Percentiles rank a stretch among this genome's conserved stretches.
These are phyloP conservation scores for Atrichornis clamosus DNA, from an alignment of 2,113 vertebrate species.

Conservation along the genomic window DNA sequence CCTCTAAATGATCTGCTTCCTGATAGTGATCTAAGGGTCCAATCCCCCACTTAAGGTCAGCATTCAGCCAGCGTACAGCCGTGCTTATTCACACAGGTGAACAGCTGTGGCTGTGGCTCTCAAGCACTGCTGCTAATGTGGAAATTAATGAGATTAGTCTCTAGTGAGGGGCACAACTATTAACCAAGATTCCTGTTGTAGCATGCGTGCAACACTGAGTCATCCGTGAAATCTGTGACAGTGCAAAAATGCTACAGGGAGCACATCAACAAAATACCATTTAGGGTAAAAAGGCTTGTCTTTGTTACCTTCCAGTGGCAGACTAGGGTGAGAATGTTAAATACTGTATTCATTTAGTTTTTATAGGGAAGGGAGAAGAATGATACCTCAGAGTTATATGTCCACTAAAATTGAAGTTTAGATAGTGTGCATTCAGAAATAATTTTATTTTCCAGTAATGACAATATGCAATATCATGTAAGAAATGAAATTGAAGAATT, in stretches of 20 bases:
- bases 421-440: slow-evolving; percentile 69
- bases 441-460: slow-evolving; percentile 69
- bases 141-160: neutral
- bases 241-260: neutral
- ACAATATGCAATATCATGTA: slow-evolving; percentile 68
- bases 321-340: slow-evolving; percentile 8
- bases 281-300: neutral
- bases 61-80: neutral
- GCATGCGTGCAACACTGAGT: neutral
- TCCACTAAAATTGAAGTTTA: slow-evolving; percentile 67
- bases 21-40: neutral
- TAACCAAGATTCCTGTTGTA: neutral
- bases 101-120: neutral
- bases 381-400: slow-evolving; percentile 31
- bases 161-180: neutral
- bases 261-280: rapidly evolving
- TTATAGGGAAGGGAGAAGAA: slow-evolving; percentile 20
- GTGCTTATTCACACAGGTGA: rapidly evolving
- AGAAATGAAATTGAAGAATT: slow-evolving; percentile 79
- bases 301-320: neutral
- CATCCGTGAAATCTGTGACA: neutral
- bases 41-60: neutral
- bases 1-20: neutral
- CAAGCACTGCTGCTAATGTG: neutral
- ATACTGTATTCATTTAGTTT: neutral